Evolutionary conservation across 1,140 invertebrate species (phyloP), one percentile per base, ranked within the genome.

Genomic region (Heliothis subflexa): DNA sequence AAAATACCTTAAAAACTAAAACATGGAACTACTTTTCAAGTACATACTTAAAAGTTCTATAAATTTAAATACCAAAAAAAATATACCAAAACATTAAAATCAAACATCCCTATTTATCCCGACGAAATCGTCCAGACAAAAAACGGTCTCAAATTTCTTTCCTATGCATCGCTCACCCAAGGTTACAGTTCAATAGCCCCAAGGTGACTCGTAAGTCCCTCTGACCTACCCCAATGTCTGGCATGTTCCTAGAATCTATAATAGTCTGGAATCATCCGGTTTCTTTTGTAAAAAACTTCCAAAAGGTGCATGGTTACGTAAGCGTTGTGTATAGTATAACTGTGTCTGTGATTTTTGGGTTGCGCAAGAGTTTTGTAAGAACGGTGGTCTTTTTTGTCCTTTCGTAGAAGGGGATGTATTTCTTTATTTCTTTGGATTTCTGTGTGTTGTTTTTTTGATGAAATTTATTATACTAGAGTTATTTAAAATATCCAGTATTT

Each of bases 151-250:
- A 18, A 52, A 52, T 70, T 68, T 68, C 64, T 68, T 64, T 70
- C 73, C 57, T 75, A 75, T 75, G 50, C 73, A 25, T 25, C 45
- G 73, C 47, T 50, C 73, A n/a, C 14, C 71, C 81, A 88, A 89
- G 85, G 86, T 78, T 82, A 79, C 79, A 78, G 88, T 84, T 91
- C 89, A 88, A 81, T 81, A 87, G 13, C 73, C 81, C 81, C 83
- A 91, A 92, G 90, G 90, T 92, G 90, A 91, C 86, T 83, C 64
- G 25, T 84, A 86, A 83, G 89, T 88, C 88, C 88, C 82, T 83
- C 82, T 86, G 89, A 90, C 89, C 89, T 91, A 90, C 85, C 90
- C 87, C 84, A 90, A 89, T 79, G 87, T 86, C 85, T 84, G 82
- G 70, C 78, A 76, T 78, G 79, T 90, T 90, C 88, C 88, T 87